A percentile compares a stretch with the other conserved stretches of the same genome.
Conservation (phyloP, 2,113 vertebrate genomes). For the Morone saxatilis region DNA sequence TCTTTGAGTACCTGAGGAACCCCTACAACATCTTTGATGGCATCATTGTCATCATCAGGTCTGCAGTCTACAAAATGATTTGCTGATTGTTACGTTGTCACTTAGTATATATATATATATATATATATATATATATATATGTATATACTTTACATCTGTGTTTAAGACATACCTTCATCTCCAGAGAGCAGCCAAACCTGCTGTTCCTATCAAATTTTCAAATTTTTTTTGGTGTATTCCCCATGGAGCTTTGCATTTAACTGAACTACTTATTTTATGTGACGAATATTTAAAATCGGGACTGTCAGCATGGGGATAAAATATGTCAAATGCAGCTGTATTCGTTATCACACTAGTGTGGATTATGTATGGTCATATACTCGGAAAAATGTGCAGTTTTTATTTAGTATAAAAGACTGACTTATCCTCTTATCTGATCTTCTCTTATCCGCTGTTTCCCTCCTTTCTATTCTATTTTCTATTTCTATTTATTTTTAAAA, state of each 20-base stretch:
- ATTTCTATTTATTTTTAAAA: background rate
- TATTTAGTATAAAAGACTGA: background rate
- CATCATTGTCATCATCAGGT: constrained; percentile 99
- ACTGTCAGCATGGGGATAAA: background rate
- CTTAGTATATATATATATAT: no score
- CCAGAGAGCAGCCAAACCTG: background rate
- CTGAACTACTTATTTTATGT: background rate
- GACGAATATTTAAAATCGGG: background rate
- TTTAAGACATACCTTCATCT: background rate
- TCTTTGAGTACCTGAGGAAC: constrained; percentile 95
- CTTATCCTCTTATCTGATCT: background rate
- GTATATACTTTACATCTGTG: background rate
- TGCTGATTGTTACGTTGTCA: no score
- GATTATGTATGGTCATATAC: background rate
- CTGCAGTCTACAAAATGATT: constrained; percentile 24
- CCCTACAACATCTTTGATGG: constrained; percentile 99
- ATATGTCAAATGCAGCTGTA: background rate
- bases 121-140: no score
- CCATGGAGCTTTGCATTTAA: background rate
- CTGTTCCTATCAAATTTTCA: background rate
- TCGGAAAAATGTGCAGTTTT: constrained; percentile 11
- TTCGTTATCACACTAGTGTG: background rate
- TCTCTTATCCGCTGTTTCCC: background rate
- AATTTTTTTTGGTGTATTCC: background rate
- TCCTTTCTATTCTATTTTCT: background rate